phyloP scores from a whole-genome alignment of 2,888 invertebrate genomes.

The Andrena flavipes region DNA sequence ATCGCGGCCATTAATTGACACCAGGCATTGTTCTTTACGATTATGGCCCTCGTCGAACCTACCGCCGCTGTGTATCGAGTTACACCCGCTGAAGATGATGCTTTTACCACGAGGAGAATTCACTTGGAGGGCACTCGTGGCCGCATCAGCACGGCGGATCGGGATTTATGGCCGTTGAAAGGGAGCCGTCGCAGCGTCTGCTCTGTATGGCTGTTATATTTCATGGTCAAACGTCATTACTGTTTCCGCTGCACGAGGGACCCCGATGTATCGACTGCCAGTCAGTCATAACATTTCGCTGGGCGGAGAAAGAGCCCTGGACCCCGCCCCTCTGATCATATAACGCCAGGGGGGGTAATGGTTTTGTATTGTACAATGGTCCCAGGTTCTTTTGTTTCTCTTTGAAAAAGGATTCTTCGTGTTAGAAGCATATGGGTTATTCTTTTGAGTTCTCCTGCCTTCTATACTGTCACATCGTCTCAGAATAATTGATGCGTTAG shows the following conservation, averaged over 20 bases:
- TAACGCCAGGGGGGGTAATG: conserved; percentile 14
- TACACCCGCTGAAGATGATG: conserved; percentile 21
- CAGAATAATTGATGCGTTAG: too few species aligned
- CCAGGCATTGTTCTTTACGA: conserved; percentile 50
- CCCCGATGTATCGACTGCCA: conserved; percentile 36
- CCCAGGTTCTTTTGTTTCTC: neutral
- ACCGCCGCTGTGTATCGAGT: conserved; percentile 37
- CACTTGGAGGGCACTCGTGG: conserved; percentile 17
- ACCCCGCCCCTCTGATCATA: neutral
- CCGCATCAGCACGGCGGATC: conserved; percentile 12
- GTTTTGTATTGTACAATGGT: neutral
- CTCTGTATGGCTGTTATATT: conserved; percentile 45
- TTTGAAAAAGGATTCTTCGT: neutral
- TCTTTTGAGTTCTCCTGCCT: too few species aligned
- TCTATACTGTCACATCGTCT: too few species aligned
- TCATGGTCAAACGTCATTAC: conserved; percentile 55
- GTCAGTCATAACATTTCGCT: conserved; percentile 41
- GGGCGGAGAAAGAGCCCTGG: neutral
- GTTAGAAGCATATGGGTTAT: neutral
- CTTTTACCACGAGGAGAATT: conserved; percentile 24
- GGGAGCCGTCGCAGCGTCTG: conserved; percentile 24
- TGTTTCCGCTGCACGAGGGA: neutral
- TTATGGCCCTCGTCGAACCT: conserved; percentile 18
- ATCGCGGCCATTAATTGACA: conserved; percentile 49
- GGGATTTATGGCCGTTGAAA: conserved; percentile 48